Percentiles rank a stretch among this genome's conserved stretches.
Conservation (phyloP, 2,888 invertebrate genomes). For the Cheilosia impressa region DNA sequence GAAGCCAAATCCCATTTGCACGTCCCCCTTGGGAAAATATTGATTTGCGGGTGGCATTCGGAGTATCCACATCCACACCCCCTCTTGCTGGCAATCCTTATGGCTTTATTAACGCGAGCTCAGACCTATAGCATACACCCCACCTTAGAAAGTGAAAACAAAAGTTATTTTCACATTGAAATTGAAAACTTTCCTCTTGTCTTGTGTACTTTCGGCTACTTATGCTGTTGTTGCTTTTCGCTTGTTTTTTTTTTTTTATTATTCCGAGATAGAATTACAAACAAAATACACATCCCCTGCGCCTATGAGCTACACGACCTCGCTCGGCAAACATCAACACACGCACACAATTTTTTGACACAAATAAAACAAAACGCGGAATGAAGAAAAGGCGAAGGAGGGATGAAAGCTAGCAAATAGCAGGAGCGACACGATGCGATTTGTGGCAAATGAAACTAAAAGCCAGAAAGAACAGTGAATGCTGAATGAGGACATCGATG, state of each 20-base stretch:
- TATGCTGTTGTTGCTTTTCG: slow-evolving; percentile 29
- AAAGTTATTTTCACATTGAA: slow-evolving; percentile 70
- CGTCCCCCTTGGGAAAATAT: slow-evolving; percentile 31
- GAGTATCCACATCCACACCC: slow-evolving; percentile 2
- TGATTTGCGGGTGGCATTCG: slow-evolving; percentile 37
- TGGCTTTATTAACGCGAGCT: slow-evolving; percentile 61
- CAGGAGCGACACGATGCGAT: slow-evolving; percentile 50
- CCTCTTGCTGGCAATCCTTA: slow-evolving; percentile 24
- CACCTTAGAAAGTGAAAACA: slow-evolving; percentile 57
- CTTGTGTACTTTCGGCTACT: slow-evolving; percentile 49
- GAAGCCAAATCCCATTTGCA: slow-evolving; percentile 26
- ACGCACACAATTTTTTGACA: slow-evolving; percentile 20
- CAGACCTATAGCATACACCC: background rate
- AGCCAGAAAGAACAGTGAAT: slow-evolving; percentile 29
- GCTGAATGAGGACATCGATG: slow-evolving; percentile 22
- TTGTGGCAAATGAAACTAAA: slow-evolving; percentile 53
- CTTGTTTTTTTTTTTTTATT: slow-evolving; percentile 47
- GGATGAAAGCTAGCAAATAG: slow-evolving; percentile 2
- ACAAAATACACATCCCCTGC: slow-evolving; percentile 46
- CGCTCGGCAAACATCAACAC: background rate
- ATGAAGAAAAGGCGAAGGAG: slow-evolving; percentile 42
- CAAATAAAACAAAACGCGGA: slow-evolving; percentile 48
- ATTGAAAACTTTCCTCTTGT: slow-evolving; percentile 65
- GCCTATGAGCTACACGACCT: background rate
- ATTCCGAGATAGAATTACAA: slow-evolving; percentile 65